Evolutionary conservation across 2,797 vertebrate genomes (phyloP).

Genomic region (Chlorospingus semifuscus): DNA sequence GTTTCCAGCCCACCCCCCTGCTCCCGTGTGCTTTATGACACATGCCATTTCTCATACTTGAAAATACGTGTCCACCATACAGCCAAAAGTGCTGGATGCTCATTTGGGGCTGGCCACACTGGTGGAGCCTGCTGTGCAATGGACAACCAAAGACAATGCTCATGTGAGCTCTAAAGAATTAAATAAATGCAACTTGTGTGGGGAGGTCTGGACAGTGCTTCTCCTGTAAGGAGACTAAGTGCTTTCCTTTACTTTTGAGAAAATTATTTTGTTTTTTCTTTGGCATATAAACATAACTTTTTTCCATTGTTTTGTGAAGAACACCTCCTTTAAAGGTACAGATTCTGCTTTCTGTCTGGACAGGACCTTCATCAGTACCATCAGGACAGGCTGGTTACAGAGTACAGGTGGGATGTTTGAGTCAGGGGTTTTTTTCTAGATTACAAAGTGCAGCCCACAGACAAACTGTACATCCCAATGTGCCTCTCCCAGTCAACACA

Average conservation of each 20-base stretch:
- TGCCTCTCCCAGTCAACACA: not conserved
- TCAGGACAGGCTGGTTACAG: not conserved
- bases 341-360: not conserved
- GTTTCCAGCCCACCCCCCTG: not conserved
- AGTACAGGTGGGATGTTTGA: not conserved
- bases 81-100: not conserved
- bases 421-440: not conserved
- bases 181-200: not conserved
- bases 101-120: not conserved
- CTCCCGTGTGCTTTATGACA: not conserved
- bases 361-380: not conserved
- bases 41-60: constrained; percentile 23
- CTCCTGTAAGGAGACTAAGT: not conserved
- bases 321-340: not conserved
- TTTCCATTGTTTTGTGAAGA: not conserved
- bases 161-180: not conserved
- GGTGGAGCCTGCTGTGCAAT: not conserved
- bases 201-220: not conserved
- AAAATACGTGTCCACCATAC: not conserved
- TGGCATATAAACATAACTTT: not conserved
- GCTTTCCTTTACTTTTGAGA: not conserved
- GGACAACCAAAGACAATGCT: not conserved
- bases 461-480: not conserved
- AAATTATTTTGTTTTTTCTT: not conserved
- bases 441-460: not conserved